Percentiles rank a stretch among this genome's conserved stretches.
phyloP scores from a whole-genome alignment of 2,888 invertebrate genomes.

The Drosophila birchii region DNA sequence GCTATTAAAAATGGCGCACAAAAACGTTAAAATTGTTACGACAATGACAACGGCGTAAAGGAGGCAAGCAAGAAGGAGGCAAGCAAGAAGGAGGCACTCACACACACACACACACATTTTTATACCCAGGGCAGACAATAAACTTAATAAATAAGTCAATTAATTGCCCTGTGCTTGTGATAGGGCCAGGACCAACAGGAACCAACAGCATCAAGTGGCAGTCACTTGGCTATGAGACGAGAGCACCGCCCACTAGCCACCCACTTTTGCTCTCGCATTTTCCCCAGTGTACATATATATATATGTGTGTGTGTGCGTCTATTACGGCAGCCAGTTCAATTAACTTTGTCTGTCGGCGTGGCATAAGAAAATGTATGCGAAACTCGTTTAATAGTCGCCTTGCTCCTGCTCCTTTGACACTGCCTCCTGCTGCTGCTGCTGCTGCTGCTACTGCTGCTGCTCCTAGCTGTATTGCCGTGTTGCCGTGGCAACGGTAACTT shows the following conservation, averaged over 20 bases:
- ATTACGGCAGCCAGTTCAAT: conserved; percentile 66
- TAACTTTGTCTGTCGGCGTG: conserved; percentile 73
- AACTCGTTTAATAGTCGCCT: conserved; percentile 70
- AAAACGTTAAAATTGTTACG: conserved; percentile 75
- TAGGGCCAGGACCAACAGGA: conserved; percentile 20
- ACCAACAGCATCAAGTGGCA: conserved; percentile 61
- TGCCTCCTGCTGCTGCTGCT: not conserved
- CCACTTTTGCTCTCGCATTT: not conserved
- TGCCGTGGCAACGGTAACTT: conserved; percentile 49
- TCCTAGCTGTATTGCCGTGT: conserved; percentile 5
- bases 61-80: not conserved
- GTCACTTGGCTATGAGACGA: conserved; percentile 32
- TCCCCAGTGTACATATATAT: conserved; percentile 14
- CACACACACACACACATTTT: conserved; percentile 2
- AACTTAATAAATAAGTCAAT: conserved; percentile 81
- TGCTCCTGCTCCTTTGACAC: conserved; percentile 1
- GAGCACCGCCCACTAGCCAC: not conserved
- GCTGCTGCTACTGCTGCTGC: conserved; percentile 12
- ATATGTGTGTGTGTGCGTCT: conserved; percentile 40
- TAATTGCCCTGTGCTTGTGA: conserved; percentile 70
- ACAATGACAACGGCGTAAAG: conserved; percentile 44
- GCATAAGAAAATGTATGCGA: conserved; percentile 66
- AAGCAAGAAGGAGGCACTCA: not conserved
- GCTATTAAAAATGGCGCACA: conserved; percentile 77
- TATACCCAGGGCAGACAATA: conserved; percentile 65